Conservation (phyloP, 2,888 invertebrate genomes). For the Sesia apiformis region DNA sequence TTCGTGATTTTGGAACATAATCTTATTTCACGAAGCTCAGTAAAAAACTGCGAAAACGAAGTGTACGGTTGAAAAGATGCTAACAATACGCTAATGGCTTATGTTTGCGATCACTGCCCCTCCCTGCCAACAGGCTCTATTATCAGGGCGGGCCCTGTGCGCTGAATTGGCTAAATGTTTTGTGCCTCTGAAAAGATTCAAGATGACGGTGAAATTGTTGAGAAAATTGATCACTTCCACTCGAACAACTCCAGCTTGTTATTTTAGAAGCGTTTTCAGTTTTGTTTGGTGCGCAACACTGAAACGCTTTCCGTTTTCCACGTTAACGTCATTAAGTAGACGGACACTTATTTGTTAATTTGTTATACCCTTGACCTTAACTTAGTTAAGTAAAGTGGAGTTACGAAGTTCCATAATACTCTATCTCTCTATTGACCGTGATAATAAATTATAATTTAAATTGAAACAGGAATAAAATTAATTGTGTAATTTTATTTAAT, state of each 20-base stretch:
- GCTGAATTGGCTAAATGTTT: slow-evolving; percentile 72
- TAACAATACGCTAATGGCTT: slow-evolving; percentile 69
- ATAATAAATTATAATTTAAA: too few relatives aligned
- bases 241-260: slow-evolving; percentile 46
- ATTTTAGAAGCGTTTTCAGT: slow-evolving; percentile 31
- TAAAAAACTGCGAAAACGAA: slow-evolving; percentile 36
- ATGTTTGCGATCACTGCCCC: slow-evolving; percentile 66
- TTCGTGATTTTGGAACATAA: slow-evolving; percentile 13
- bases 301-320: neutral
- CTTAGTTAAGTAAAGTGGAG: too few relatives aligned
- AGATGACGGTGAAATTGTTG: slow-evolving; percentile 71
- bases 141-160: slow-evolving; percentile 57
- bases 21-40: slow-evolving; percentile 23
- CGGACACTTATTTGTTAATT: too few relatives aligned
- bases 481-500: too few relatives aligned
- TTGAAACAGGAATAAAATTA: too few relatives aligned
- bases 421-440: too few relatives aligned
- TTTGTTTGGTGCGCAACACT: slow-evolving; percentile 15
- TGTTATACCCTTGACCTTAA: too few relatives aligned
- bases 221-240: slow-evolving; percentile 71
- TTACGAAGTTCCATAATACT: too few relatives aligned
- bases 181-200: slow-evolving; percentile 66
- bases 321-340: too few relatives aligned
- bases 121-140: slow-evolving; percentile 62
- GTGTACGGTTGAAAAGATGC: slow-evolving; percentile 48